Base-by-base conservation (phyloP, 2,888 invertebrate genomes). In the Caenorhabditis wallacei region DNA sequence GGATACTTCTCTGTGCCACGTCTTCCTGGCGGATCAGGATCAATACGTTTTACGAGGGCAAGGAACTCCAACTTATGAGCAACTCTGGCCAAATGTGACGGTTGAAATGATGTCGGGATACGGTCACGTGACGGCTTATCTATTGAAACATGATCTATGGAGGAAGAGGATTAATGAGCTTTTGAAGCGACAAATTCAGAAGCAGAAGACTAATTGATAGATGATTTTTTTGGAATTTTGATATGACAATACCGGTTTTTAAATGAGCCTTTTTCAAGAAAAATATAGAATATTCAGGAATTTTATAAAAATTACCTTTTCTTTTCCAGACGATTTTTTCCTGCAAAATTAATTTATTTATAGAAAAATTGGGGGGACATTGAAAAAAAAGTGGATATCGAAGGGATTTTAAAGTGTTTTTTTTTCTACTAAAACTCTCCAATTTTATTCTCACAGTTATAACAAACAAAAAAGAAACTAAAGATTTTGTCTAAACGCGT, bases 1-100 rank as follows among this genome's bases (percentile, higher is more conserved):
- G 64, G 98, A 98, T 92, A 96, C 97, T 0, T 95, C 95, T 11
- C 93, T 98, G 66, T 95, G 97, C 80, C 97, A 96, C 84, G 95
- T 96, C 20, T 95, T 98, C 10, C 80, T 90, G 10, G 91, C 89
- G 5, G 90, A 90, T 63, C 78, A 88, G 56, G 90, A 90, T 81
- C 87, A 84, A 18, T 90, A 89, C 56, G 87, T 90, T 11, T 26
- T 85, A 4, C 35, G 87, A n/a, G 54, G 46, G 24, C 75, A 84
- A 20, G 84, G 82, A 37, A 80, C 84, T 4, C 80, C 84, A 0
- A 70, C 68, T 70, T 85, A 85, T 64, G 51, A 84, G 59, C 84
- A 87, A 16, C 35, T 90, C 16, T 90, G 90, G 90, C 90, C 89
- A 3, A 87, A 84, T 54, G 61, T 78, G 56, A 84, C 69, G 0